phyloP scores from a whole-genome alignment of 2,113 vertebrate species.

The Tachysurus vachellii region DNA sequence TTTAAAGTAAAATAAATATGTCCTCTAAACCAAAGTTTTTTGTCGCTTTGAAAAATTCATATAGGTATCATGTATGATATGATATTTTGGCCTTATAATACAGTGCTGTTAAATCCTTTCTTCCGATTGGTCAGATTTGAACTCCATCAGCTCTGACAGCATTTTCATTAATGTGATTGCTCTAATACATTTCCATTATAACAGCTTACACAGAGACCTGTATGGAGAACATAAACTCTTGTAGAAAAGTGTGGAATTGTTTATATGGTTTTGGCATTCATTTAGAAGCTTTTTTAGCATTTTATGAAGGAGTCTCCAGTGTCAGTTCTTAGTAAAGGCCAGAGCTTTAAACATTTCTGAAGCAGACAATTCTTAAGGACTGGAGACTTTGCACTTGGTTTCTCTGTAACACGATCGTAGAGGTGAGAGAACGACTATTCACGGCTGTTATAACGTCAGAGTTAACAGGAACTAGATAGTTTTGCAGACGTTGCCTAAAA shows the following conservation, averaged over 20 bases:
- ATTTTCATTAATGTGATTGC: background rate
- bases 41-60: background rate
- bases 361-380: background rate
- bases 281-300: background rate
- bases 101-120: background rate
- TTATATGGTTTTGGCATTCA: no score
- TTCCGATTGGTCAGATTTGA: background rate
- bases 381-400: background rate
- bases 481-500: background rate
- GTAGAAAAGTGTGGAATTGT: no score
- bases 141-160: background rate
- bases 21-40: background rate
- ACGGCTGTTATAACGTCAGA: background rate
- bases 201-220: no score
- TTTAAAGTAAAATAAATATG: background rate
- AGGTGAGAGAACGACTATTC: background rate
- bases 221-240: no score
- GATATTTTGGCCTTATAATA: background rate
- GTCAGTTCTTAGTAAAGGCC: background rate
- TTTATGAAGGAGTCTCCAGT: background rate
- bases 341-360: background rate
- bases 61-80: background rate
- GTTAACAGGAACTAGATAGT: background rate
- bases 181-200: no score
- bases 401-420: background rate